phyloP scores from a whole-genome alignment of 2,888 invertebrate genomes.

The Macropis europaea region DNA sequence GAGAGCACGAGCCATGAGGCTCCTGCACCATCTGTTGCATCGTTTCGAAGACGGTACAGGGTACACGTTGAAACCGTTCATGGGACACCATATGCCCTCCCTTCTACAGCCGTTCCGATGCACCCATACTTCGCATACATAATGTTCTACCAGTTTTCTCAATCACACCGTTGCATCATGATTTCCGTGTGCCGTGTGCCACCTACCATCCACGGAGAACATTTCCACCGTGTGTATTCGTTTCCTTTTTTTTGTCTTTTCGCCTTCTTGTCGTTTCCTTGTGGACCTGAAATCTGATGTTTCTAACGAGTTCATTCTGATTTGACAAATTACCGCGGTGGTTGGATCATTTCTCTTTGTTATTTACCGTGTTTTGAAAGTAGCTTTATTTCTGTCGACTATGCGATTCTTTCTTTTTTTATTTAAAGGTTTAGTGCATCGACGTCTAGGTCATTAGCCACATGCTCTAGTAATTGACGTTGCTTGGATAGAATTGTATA shows the following conservation, averaged over 20 bases:
- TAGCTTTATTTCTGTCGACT: too few relatives aligned
- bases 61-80: constrained; percentile 39
- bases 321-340: not conserved
- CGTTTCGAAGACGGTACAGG: constrained; percentile 54
- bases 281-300: not conserved
- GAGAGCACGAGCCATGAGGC: constrained; percentile 59
- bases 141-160: constrained; percentile 53
- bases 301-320: not conserved
- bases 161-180: constrained; percentile 49
- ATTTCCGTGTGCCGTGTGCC: constrained; percentile 39
- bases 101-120: constrained; percentile 47
- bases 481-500: too few relatives aligned
- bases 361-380: too few relatives aligned
- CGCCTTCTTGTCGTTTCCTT: not conserved
- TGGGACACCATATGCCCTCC: constrained; percentile 62
- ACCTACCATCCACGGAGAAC: constrained; percentile 10
- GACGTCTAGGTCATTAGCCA: too few relatives aligned
- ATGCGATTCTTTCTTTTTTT: too few relatives aligned
- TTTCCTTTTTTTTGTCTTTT: not conserved
- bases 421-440: too few relatives aligned
- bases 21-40: constrained; percentile 62
- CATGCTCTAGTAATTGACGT: too few relatives aligned
- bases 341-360: too few relatives aligned
- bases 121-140: constrained; percentile 38
- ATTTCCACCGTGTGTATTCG: not conserved